A percentile compares a stretch with the other conserved stretches of the same genome.
phyloP scores from a whole-genome alignment of 2,113 vertebrate species.

The Protobothrops flavoviridis region DNA sequence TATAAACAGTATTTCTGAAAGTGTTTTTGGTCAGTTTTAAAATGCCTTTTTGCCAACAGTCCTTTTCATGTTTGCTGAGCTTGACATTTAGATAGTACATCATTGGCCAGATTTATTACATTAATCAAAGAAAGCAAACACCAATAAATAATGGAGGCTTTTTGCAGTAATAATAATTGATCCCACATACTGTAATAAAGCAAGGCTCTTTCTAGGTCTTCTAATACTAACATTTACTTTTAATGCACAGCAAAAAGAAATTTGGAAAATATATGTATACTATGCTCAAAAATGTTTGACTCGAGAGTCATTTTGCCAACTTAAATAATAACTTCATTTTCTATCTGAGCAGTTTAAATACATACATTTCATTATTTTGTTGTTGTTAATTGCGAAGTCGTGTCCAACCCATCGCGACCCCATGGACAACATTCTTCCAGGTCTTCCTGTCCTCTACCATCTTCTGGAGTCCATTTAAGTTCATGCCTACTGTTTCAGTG shows the following conservation, averaged over 20 bases:
- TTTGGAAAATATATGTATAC: background rate
- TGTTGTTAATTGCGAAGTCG: no score
- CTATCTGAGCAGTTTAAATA: background rate
- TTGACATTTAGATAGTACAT: conserved; percentile 8
- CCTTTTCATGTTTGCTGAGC: background rate
- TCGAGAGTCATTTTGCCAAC: background rate
- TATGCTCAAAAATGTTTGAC: background rate
- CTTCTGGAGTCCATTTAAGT: no score
- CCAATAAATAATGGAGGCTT: background rate
- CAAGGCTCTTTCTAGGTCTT: background rate
- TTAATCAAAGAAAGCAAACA: background rate
- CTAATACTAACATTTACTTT: background rate
- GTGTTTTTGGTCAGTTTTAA: conserved; percentile 5
- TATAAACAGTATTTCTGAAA: background rate
- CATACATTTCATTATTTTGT: background rate
- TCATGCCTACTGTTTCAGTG: no score
- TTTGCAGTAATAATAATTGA: conserved; percentile 5
- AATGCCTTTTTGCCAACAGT: background rate
- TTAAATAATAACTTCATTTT: background rate
- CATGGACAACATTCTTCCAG: no score
- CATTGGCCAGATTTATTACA: background rate
- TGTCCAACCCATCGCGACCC: no score
- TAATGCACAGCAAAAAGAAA: background rate
- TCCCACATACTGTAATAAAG: background rate
- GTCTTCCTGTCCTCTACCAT: no score